Conservation (phyloP, 2,888 invertebrate species). For the Chalcosyrphus nemorum region DNA sequence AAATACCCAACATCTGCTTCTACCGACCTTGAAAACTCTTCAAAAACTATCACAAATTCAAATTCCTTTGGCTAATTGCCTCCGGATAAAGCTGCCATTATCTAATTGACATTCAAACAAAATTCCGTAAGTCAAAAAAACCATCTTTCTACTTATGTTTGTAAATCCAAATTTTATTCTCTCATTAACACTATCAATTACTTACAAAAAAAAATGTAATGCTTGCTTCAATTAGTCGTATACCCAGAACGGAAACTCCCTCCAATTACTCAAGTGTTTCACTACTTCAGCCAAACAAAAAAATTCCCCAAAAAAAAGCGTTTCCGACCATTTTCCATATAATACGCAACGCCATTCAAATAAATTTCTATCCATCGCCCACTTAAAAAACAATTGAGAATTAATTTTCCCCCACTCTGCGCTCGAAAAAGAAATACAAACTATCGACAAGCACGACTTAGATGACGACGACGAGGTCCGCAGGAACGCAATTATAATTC, state of each 20-base stretch:
- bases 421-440: constrained; percentile 5
- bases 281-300: neutral
- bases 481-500: constrained; percentile 53
- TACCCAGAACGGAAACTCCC: constrained; percentile 56
- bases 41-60: neutral
- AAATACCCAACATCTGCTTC: neutral
- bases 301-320: neutral
- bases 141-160: neutral
- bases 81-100: neutral
- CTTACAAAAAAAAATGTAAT: constrained; percentile 1
- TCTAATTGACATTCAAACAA: neutral
- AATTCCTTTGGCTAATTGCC: neutral
- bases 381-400: constrained; percentile 72
- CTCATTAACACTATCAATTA: constrained; percentile 50
- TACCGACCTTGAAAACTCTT: neutral
- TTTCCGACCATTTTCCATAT: constrained; percentile 28
- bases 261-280: constrained; percentile 39
- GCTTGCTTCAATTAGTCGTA: constrained; percentile 32
- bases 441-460: neutral
- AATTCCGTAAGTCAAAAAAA: neutral
- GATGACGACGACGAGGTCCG: constrained; percentile 25
- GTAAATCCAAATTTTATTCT: constrained; percentile 38
- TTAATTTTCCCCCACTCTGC: constrained; percentile 56
- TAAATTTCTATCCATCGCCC: constrained; percentile 32
- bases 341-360: constrained; percentile 14